phyloP scores from a whole-genome alignment of 2,888 invertebrate genomes.

The Papilio protenor region DNA sequence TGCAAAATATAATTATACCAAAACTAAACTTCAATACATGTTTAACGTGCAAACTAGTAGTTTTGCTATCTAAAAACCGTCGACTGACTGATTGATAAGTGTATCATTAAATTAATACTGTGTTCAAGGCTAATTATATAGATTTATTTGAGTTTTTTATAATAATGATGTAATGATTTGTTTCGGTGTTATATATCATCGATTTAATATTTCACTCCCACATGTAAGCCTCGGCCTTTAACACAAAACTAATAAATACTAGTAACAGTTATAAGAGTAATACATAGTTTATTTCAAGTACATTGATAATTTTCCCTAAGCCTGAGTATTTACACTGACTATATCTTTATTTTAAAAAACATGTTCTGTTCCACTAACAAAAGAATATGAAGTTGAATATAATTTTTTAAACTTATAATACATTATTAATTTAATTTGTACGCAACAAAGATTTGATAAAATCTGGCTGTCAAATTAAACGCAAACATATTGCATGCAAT shows the following conservation, averaged over 20 bases:
- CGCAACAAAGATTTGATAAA: conserved; percentile 40
- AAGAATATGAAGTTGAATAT: too few relatives aligned
- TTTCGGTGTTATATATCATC: conserved; percentile 8
- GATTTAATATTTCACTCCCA: background rate
- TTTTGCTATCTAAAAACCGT: conserved; percentile 5
- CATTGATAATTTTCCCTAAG: too few relatives aligned
- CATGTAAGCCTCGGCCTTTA: background rate
- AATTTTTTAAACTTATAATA: background rate
- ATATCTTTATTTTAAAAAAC: too few relatives aligned
- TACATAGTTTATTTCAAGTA: too few relatives aligned
- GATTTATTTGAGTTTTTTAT: conserved; percentile 6
- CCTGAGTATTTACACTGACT: too few relatives aligned
- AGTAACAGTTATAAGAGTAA: too few relatives aligned
- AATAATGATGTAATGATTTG: conserved; percentile 23
- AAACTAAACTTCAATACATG: conserved; percentile 18
- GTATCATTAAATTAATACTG: conserved; percentile 32
- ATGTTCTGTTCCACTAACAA: too few relatives aligned
- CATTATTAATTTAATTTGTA: conserved; percentile 4
- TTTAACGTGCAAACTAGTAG: background rate
- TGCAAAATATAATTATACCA: conserved; percentile 32
- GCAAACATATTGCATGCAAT: conserved; percentile 36
- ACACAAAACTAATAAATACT: too few relatives aligned
- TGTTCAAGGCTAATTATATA: conserved; percentile 29
- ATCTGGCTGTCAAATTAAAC: conserved; percentile 39
- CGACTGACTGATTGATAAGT: conserved; percentile 34